Evolutionary conservation across 2,797 vertebrate species (phyloP).

Genomic region (Enoplosus armatus): DNA sequence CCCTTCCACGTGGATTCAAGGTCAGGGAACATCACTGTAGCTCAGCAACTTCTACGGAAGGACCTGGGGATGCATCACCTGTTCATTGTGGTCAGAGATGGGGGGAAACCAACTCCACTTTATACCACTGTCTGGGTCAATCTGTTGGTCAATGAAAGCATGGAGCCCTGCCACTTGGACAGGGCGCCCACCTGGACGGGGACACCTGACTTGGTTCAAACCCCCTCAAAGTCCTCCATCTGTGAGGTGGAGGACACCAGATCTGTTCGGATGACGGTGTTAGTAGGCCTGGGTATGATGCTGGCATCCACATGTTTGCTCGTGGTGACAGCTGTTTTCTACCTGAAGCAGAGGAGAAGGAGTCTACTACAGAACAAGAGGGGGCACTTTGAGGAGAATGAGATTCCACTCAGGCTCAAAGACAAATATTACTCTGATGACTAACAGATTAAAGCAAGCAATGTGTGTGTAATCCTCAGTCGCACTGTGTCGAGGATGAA

Average conservation of each 20-base stretch:
- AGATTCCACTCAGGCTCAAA: conserved; percentile 75
- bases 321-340: conserved; percentile 66
- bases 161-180: conserved; percentile 78
- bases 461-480: conserved; percentile 51
- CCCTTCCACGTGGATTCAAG: conserved; percentile 82
- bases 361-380: conserved; percentile 35
- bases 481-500: conserved; percentile 54
- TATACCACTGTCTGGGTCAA: conserved; percentile 86
- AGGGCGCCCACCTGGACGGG: conserved; percentile 72
- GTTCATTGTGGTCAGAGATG: conserved; percentile 84
- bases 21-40: conserved; percentile 85
- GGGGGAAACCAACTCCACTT: conserved; percentile 84
- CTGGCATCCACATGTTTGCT: conserved; percentile 72
- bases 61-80: conserved; percentile 86
- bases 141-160: conserved; percentile 84
- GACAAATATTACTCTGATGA: conserved; percentile 76
- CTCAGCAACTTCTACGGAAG: conserved; percentile 65
- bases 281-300: conserved; percentile 76
- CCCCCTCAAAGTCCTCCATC: conserved; percentile 48
- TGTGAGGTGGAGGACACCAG: conserved; percentile 60
- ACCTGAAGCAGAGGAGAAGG: conserved; percentile 69
- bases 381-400: conserved; percentile 56
- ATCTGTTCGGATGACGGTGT: conserved; percentile 60
- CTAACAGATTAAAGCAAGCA: conserved; percentile 62
- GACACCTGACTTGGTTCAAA: conserved; percentile 46